These are phyloP conservation scores for Peromyscus polionotus DNA, from an alignment of 2,113 vertebrate species.

Conservation along the genomic window DNA sequence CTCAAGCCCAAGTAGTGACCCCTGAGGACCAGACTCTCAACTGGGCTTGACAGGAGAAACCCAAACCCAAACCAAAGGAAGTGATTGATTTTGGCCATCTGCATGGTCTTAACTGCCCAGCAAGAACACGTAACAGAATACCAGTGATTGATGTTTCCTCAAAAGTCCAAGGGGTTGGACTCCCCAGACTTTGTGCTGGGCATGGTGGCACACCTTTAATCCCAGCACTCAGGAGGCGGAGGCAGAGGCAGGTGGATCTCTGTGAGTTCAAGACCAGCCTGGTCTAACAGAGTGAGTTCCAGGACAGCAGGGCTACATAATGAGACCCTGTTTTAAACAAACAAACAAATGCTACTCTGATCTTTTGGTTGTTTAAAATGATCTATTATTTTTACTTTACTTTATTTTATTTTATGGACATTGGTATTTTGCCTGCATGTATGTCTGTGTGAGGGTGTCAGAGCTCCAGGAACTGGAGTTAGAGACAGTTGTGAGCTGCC, in stretches of 20 bases:
- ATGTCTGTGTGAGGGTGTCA: not conserved
- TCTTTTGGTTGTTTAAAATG: not conserved
- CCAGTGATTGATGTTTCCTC: not conserved
- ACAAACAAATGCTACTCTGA: not conserved
- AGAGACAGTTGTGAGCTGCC: not conserved
- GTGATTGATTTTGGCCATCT: not conserved
- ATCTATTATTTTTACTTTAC: not conserved
- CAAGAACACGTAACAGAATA: not conserved
- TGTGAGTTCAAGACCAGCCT: not conserved
- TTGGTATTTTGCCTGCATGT: not conserved
- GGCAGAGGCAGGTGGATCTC: not conserved
- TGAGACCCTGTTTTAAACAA: not conserved
- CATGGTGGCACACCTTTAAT: not conserved
- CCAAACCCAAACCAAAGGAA: not conserved
- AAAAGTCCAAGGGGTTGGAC: not conserved
- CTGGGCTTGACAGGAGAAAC: not conserved
- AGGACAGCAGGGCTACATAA: not conserved
- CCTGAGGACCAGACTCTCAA: not conserved
- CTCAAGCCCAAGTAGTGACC: not conserved
- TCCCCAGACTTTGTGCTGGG: not conserved
- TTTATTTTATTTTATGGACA: not conserved
- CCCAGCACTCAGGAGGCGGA: not conserved
- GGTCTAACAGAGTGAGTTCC: not conserved
- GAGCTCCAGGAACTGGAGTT: not conserved
- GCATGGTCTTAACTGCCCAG: not conserved